phyloP scores from a whole-genome alignment of 2,888 invertebrate species.

The Ryuthela nishihirai region DNA sequence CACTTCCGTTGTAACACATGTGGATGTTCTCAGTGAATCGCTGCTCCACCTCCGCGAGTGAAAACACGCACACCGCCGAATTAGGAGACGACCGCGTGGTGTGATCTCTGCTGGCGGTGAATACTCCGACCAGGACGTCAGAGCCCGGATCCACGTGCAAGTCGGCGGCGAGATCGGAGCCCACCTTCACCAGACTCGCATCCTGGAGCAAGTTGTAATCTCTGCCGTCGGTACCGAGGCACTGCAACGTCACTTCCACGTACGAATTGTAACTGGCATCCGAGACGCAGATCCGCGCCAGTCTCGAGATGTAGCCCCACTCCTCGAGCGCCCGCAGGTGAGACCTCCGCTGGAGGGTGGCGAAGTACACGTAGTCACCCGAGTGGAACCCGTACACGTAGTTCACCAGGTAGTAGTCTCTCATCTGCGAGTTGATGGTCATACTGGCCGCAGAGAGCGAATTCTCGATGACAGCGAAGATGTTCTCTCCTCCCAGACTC shows the following conservation, averaged over 20 bases:
- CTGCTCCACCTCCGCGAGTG: constrained; percentile 81
- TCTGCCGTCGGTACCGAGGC: constrained; percentile 61
- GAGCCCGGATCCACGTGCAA: constrained; percentile 74
- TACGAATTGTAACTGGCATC: constrained; percentile 96
- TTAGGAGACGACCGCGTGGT: constrained; percentile 74
- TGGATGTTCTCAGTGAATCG: constrained; percentile 96
- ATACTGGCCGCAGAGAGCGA: constrained; percentile 41
- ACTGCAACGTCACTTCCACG: constrained; percentile 91
- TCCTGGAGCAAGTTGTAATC: constrained; percentile 90
- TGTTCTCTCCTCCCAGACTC: constrained; percentile 56
- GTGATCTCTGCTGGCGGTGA: constrained; percentile 84
- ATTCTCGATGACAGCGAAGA: constrained; percentile 46
- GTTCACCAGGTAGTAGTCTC: constrained; percentile 90
- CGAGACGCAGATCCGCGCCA: constrained; percentile 89
- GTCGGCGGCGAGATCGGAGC: constrained; percentile 57
- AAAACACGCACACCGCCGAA: constrained; percentile 90
- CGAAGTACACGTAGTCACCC: constrained; percentile 92
- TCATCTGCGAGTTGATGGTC: constrained; percentile 52
- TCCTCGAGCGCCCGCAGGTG: constrained; percentile 84
- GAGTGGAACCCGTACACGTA: constrained; percentile 96
- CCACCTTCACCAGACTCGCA: constrained; percentile 78
- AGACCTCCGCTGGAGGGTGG: constrained; percentile 89
- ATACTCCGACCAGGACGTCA: constrained; percentile 80
- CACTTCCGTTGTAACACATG: constrained; percentile 93
- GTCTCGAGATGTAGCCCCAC: constrained; percentile 79